phyloP scores from a whole-genome alignment of 2,113 vertebrate genomes.

The Sylvia atricapilla region DNA sequence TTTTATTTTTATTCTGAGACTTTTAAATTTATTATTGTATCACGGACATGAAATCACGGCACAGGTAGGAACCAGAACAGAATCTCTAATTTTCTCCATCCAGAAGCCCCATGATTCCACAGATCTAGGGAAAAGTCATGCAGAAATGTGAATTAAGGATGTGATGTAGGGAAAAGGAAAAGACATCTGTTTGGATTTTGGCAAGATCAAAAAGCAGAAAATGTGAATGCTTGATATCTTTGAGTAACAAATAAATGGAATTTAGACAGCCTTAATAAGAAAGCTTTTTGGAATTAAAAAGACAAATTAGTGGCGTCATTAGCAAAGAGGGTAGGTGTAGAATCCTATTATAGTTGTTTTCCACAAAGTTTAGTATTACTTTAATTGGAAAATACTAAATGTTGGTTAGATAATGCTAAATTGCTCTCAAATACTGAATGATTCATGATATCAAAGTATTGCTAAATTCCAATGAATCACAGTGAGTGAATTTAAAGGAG shows the following conservation, averaged over 20 bases:
- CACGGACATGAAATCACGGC: background rate
- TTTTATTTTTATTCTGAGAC: background rate
- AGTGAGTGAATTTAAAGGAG: background rate
- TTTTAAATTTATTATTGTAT: background rate
- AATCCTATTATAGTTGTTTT: background rate
- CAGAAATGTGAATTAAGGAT: background rate
- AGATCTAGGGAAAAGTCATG: background rate
- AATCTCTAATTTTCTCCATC: background rate
- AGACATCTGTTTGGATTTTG: background rate
- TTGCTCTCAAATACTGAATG: background rate
- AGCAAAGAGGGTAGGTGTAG: background rate
- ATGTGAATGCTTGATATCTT: background rate
- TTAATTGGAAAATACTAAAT: background rate
- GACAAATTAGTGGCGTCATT: background rate
- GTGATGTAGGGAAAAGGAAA: background rate
- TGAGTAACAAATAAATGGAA: background rate
- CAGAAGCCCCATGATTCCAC: background rate
- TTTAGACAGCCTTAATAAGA: background rate
- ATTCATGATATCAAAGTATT: background rate
- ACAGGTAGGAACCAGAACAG: background rate
- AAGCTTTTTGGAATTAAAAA: background rate
- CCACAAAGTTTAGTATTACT: background rate
- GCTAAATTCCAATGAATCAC: background rate
- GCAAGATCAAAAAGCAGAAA: background rate
- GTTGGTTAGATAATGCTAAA: background rate